Percentiles rank a stretch among this genome's conserved stretches.
These are phyloP conservation scores for Pseudomyrmex concolor DNA, from an alignment of 1,140 invertebrate species.

Conservation along the genomic window DNA sequence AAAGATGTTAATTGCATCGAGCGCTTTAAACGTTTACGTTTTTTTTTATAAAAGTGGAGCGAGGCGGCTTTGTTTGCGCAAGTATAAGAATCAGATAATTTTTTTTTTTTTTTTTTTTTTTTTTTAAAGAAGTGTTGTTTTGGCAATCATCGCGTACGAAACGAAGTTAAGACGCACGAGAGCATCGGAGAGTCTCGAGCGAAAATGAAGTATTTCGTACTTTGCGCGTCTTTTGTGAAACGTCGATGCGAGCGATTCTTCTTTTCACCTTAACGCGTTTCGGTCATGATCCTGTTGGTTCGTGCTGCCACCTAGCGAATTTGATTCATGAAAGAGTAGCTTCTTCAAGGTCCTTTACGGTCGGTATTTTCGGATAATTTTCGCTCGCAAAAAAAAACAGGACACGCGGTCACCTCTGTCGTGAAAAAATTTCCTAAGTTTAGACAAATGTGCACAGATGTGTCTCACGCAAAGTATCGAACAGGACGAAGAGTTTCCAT, in stretches of 20 bases:
- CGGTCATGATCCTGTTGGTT: slow-evolving; percentile 17
- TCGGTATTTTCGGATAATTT: slow-evolving; percentile 10
- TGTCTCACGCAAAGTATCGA: too few species aligned
- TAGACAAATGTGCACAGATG: too few species aligned
- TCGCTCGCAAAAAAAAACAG: not conserved
- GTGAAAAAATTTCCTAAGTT: too few species aligned
- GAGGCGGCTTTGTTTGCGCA: too few species aligned
- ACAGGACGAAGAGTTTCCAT: too few species aligned
- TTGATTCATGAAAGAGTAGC: slow-evolving; percentile 49
- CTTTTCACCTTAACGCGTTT: not conserved
- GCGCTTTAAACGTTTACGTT: not conserved
- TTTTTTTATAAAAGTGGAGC: too few species aligned
- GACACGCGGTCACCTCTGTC: too few species aligned
- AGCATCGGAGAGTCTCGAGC: not conserved
- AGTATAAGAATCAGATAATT: too few species aligned
- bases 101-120: not conserved
- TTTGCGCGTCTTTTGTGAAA: not conserved
- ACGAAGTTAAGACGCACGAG: not conserved
- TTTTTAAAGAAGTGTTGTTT: too few species aligned
- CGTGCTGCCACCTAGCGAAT: slow-evolving; percentile 62
- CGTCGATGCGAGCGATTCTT: not conserved
- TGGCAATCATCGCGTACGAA: not conserved
- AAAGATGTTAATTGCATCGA: not conserved
- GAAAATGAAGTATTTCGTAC: not conserved
- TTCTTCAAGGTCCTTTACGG: slow-evolving; percentile 11